A percentile compares a stretch with the other conserved stretches of the same genome.
Conservation (phyloP, 2,113 vertebrate species). For the Helogale parvula region DNA sequence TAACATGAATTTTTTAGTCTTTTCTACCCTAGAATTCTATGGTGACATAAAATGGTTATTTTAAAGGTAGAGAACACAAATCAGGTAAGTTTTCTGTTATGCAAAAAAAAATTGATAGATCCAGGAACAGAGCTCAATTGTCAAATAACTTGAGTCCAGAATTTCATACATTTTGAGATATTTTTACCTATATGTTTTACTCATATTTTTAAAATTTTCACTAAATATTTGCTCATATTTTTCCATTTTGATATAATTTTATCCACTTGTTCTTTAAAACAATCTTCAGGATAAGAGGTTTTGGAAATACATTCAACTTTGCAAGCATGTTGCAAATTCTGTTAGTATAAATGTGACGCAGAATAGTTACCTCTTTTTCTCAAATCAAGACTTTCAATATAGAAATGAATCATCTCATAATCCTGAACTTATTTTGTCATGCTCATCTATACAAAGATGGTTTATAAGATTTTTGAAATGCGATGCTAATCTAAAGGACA, state of each 20-base stretch:
- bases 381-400: constrained; percentile 22
- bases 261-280: background rate
- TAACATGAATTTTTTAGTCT: background rate
- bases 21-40: background rate
- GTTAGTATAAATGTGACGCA: constrained; percentile 10
- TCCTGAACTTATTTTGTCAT: background rate
- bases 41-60: background rate
- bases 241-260: background rate
- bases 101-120: background rate
- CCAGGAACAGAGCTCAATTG: background rate
- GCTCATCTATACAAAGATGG: background rate
- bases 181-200: background rate
- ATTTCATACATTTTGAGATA: background rate
- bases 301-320: constrained; percentile 46
- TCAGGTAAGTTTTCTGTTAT: background rate
- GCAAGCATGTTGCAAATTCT: constrained; percentile 27
- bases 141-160: background rate
- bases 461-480: constrained; percentile 28
- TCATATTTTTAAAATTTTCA: constrained; percentile 7
- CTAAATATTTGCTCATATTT: background rate
- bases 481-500: background rate
- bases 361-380: constrained; percentile 23
- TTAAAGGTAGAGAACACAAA: background rate
- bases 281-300: background rate
- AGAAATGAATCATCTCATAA: constrained; percentile 16